Conservation (phyloP, 2,797 vertebrate genomes). For the Spheniscus humboldti region DNA sequence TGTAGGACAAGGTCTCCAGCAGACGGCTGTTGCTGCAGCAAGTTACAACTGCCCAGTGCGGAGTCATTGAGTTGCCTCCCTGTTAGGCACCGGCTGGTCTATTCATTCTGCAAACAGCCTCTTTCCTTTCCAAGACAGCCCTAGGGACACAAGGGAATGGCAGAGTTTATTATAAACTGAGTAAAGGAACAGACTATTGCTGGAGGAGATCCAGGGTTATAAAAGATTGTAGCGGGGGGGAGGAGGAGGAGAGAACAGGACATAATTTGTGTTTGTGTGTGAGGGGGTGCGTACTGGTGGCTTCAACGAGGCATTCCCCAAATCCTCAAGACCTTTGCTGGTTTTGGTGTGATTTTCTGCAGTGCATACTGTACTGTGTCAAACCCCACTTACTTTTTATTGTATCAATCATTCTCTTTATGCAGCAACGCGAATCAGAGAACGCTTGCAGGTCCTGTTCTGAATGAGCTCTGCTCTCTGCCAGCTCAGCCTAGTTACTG, state of each 20-base stretch:
- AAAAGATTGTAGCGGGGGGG: constrained; percentile 13
- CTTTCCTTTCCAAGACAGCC: constrained; percentile 28
- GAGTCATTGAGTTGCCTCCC: background rate
- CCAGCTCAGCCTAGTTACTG: constrained; percentile 66
- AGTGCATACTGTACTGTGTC: background rate
- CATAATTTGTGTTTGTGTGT: constrained; percentile 1
- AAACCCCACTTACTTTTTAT: constrained; percentile 56
- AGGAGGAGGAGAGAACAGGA: constrained; percentile 22
- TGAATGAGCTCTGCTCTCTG: constrained; percentile 47
- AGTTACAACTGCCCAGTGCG: background rate
- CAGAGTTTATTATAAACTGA: constrained; percentile 64
- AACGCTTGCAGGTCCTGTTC: constrained; percentile 32
- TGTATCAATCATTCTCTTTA: constrained; percentile 49
- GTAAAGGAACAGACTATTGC: constrained; percentile 45
- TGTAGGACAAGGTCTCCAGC: constrained; percentile 4
- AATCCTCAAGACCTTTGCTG: constrained; percentile 22
- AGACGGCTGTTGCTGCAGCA: constrained; percentile 26
- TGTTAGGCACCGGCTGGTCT: constrained; percentile 3
- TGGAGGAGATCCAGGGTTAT: constrained; percentile 61
- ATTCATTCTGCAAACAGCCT: constrained; percentile 32
- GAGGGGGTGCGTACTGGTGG: background rate
- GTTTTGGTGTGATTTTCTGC: constrained; percentile 28
- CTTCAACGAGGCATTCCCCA: background rate
- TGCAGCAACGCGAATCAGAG: constrained; percentile 48
- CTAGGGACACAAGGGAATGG: constrained; percentile 46